Percentiles rank a stretch among this genome's conserved stretches.
These are phyloP conservation scores for Stenodera caucasica DNA, from an alignment of 2,888 invertebrate species.

Conservation along the genomic window DNA sequence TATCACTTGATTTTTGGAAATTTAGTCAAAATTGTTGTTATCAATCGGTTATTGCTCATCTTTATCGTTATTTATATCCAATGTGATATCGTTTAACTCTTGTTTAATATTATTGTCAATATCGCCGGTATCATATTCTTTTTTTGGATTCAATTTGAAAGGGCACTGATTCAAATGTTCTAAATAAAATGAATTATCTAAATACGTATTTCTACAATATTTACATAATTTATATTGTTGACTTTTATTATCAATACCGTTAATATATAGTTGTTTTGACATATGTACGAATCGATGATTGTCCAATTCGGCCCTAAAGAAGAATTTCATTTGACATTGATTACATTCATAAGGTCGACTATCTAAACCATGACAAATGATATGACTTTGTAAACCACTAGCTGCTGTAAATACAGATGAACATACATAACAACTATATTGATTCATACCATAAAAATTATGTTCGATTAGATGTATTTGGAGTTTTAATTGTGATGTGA, in stretches of 20 bases:
- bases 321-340: slow-evolving; percentile 82
- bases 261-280: slow-evolving; percentile 4
- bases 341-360: slow-evolving; percentile 85
- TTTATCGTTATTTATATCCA: slow-evolving; percentile 20
- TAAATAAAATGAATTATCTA: slow-evolving; percentile 30
- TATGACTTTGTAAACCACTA: slow-evolving; percentile 78
- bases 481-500: slow-evolving; percentile 77
- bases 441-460: slow-evolving; percentile 84
- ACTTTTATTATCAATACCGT: slow-evolving; percentile 21
- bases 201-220: slow-evolving; percentile 32
- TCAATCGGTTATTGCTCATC: slow-evolving; percentile 25
- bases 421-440: slow-evolving; percentile 87
- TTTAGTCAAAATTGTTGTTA: neutral
- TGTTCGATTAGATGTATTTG: slow-evolving; percentile 91
- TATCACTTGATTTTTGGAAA: neutral
- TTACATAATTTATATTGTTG: slow-evolving; percentile 30
- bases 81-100: slow-evolving; percentile 23
- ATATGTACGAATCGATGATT: slow-evolving; percentile 67
- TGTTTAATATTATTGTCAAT: slow-evolving; percentile 33
- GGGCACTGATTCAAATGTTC: slow-evolving; percentile 34
- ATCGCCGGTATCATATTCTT: slow-evolving; percentile 19
- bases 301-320: slow-evolving; percentile 88
- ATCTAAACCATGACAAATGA: slow-evolving; percentile 76
- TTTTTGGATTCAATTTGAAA: slow-evolving; percentile 28
- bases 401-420: slow-evolving; percentile 85